Percentiles rank a stretch among this genome's conserved stretches.
These are phyloP conservation scores for Anableps anableps DNA, from an alignment of 2,797 vertebrate species.

Conservation along the genomic window DNA sequence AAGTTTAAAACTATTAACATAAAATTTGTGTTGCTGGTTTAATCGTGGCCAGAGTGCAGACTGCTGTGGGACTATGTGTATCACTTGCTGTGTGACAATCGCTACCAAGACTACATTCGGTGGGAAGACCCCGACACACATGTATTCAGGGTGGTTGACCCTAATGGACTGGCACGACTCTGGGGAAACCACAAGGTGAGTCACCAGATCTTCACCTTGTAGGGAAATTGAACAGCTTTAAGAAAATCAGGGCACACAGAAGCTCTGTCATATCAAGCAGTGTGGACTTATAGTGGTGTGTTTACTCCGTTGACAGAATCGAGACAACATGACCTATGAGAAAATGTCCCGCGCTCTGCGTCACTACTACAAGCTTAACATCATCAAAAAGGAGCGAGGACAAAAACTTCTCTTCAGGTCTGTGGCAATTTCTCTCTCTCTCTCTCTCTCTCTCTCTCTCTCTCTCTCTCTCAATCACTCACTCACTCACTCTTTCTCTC, in stretches of 20 bases:
- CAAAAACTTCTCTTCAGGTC: constrained; percentile 94
- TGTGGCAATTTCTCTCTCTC: constrained; percentile 6
- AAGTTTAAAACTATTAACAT: neutral
- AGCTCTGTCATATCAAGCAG: neutral
- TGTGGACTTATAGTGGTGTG: neutral
- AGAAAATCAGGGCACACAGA: neutral
- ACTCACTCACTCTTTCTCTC: too few relatives aligned
- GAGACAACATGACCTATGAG: constrained; percentile 94
- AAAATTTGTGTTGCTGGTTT: constrained; percentile 2
- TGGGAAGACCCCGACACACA: constrained; percentile 88
- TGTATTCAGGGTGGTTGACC: constrained; percentile 88
- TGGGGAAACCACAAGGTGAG: constrained; percentile 95
- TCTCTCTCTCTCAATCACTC: too few relatives aligned
- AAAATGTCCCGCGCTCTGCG: constrained; percentile 94
- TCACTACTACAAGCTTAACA: constrained; percentile 96
- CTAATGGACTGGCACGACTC: constrained; percentile 89
- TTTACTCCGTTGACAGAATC: constrained; percentile 79
- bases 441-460: too few relatives aligned
- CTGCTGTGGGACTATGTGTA: constrained; percentile 93
- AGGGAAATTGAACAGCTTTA: constrained; percentile 43
- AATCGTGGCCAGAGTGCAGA: constrained; percentile 83
- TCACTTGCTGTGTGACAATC: constrained; percentile 86
- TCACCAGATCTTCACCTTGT: neutral
- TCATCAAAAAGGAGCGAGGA: constrained; percentile 91
- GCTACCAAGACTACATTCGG: constrained; percentile 87